Evolutionary conservation across 2,113 vertebrate species (phyloP).

Genomic region (Conger conger): DNA sequence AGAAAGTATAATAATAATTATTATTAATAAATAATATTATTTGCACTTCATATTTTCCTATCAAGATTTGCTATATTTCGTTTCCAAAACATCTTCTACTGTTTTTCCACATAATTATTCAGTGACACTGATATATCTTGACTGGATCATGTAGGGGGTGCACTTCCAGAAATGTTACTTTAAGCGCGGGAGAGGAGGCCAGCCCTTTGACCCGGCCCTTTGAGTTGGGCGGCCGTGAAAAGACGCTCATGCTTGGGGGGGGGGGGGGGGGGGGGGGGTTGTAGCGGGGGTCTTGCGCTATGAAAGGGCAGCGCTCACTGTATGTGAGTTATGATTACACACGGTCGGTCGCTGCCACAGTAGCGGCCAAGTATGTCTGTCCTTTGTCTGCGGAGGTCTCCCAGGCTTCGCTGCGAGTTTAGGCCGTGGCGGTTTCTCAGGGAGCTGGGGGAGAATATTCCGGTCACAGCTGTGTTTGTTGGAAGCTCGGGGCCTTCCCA

Average conservation of each 20-base stretch:
- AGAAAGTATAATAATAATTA: background rate
- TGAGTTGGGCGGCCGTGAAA: conserved; percentile 71
- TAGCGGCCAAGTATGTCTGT: conserved; percentile 44
- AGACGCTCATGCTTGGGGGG: conserved; percentile 48
- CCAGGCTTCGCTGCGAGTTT: conserved; percentile 64
- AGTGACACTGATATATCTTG: background rate
- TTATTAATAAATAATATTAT: background rate
- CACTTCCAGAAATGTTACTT: background rate
- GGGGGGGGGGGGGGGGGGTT: too few relatives aligned
- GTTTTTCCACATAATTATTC: background rate
- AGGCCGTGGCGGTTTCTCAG: conserved; percentile 79
- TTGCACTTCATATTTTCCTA: background rate
- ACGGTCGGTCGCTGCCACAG: conserved; percentile 65
- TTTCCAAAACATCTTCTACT: background rate
- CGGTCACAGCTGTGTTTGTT: conserved; percentile 80
- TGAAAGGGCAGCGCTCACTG: conserved; percentile 62
- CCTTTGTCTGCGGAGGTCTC: conserved; percentile 61
- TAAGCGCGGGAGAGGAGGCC: background rate
- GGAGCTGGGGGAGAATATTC: conserved; percentile 57
- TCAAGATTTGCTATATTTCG: background rate
- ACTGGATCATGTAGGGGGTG: background rate
- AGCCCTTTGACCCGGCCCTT: conserved; percentile 61
- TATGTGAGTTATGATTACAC: conserved; percentile 76
- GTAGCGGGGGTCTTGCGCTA: conserved; percentile 56
- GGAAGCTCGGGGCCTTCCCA: conserved; percentile 63